phyloP scores from a whole-genome alignment of 2,888 invertebrate species.

The Coelogynopora nodosa region DNA sequence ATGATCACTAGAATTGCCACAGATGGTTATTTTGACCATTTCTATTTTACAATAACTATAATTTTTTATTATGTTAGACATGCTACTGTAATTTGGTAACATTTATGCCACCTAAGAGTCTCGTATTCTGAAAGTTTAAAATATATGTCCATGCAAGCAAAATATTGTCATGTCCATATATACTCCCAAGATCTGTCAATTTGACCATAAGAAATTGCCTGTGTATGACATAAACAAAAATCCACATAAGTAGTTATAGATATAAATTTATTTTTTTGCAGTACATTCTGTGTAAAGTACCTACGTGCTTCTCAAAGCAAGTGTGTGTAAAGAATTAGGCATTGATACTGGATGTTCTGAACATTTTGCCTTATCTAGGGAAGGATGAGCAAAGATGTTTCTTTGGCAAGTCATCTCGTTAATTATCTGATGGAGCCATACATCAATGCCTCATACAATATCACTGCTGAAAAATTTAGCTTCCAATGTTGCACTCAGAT shows the following conservation, averaged over 20 bases:
- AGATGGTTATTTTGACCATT: neutral
- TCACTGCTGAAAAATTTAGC: neutral
- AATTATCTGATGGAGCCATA: conserved; percentile 6
- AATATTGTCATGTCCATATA: conserved; percentile 1
- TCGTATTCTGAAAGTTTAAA: conserved; percentile 6
- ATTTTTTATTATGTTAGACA: conserved; percentile 2
- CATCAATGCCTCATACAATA: neutral
- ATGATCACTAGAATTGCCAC: neutral
- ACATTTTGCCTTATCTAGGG: conserved; percentile 32
- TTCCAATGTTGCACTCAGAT: neutral
- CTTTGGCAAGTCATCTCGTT: neutral
- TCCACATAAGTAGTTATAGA: neutral
- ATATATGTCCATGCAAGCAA: neutral
- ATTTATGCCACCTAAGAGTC: conserved; percentile 27
- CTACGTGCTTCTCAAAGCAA: neutral
- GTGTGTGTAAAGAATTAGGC: neutral
- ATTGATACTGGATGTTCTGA: neutral
- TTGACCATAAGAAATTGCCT: neutral
- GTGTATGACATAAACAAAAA: conserved; percentile 23
- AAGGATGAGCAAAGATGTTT: neutral
- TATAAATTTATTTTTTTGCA: neutral
- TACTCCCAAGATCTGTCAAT: neutral
- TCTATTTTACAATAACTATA: neutral
- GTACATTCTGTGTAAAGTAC: neutral
- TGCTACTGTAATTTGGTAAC: neutral